A percentile compares a stretch with the other conserved stretches of the same genome.
Conservation (phyloP, 2,797 vertebrate species). For the Heteromormyrus szaboi region DNA sequence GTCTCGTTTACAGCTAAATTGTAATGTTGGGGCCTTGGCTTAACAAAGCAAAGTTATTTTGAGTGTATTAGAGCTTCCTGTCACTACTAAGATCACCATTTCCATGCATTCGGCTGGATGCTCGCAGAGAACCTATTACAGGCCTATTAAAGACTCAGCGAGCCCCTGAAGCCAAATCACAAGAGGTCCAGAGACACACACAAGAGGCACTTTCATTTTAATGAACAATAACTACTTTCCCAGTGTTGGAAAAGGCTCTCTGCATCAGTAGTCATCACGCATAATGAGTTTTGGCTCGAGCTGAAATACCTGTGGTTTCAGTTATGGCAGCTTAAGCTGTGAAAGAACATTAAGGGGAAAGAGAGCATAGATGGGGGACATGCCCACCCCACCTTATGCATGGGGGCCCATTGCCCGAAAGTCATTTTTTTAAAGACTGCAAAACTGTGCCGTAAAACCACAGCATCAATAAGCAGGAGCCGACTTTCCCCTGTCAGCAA, state of each 20-base stretch:
- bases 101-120: slow-evolving; percentile 2
- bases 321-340: not conserved
- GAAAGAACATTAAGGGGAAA: not conserved
- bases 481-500: not conserved
- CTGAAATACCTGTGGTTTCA: not conserved
- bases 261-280: not conserved
- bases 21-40: not conserved
- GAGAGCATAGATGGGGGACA: not conserved
- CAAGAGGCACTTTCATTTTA: slow-evolving; percentile 12
- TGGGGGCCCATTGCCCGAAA: not conserved
- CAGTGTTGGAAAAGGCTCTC: not conserved
- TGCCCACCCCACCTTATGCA: not conserved
- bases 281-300: not conserved
- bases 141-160: not conserved
- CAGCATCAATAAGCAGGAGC: not conserved
- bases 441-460: not conserved
- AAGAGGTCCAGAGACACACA: not conserved
- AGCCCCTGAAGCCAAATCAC: not conserved
- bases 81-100: slow-evolving; percentile 12
- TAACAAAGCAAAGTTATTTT: not conserved
- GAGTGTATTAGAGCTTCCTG: not conserved
- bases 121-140: not conserved
- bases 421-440: not conserved
- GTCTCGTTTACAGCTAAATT: not conserved
- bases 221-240: slow-evolving; percentile 12